These are phyloP conservation scores for Echinometra lucunter DNA, from an alignment of 53 echinoderm and acorn worm species.

Conservation along the genomic window DNA sequence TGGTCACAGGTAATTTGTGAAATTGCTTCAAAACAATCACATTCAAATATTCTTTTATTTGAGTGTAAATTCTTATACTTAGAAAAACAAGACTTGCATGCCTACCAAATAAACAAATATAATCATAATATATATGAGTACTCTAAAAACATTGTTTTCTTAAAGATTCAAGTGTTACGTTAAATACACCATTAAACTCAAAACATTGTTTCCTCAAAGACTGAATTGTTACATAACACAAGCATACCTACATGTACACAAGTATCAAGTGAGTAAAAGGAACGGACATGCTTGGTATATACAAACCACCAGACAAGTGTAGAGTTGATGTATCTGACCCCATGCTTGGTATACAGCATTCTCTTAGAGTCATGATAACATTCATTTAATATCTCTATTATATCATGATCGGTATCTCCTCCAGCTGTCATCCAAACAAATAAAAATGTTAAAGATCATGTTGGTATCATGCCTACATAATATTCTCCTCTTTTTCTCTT, in stretches of 20 bases:
- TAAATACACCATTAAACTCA: neutral
- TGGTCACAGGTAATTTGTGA: constrained; percentile 26
- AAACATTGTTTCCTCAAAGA: neutral
- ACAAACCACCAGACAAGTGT: neutral
- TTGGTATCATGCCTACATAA: neutral
- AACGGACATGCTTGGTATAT: neutral
- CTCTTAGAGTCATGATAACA: neutral
- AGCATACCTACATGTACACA: neutral
- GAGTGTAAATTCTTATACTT: neutral
- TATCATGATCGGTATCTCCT: neutral
- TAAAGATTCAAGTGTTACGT: neutral
- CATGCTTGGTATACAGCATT: neutral
- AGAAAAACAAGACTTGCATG: neutral
- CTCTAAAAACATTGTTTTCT: neutral
- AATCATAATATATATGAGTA: neutral
- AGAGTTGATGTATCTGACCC: neutral
- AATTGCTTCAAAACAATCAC: neutral
- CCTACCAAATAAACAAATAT: neutral
- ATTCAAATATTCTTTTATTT: neutral
- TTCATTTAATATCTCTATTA: neutral
- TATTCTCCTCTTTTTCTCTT: neutral
- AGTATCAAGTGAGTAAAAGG: neutral
- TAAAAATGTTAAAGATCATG: neutral
- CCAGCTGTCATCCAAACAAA: neutral
- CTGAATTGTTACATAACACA: neutral